Base-by-base conservation (phyloP, 2,113 vertebrate genomes). In the Cyprinodon brontotheroides region DNA sequence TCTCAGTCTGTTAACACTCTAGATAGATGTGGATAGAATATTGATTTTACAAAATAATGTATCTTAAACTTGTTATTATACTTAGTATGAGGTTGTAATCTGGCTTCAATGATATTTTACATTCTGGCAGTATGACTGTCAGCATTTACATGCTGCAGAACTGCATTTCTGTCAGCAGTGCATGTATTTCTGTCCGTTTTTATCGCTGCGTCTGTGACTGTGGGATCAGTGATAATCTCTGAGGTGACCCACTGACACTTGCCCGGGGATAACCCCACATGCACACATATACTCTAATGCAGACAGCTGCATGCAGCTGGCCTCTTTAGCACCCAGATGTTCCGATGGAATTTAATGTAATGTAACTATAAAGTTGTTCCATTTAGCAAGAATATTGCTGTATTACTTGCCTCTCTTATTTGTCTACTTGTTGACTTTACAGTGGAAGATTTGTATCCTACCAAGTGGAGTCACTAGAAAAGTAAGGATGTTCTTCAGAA, bases 321-420 rank as follows among this genome's bases (percentile, higher is more conserved):
- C 53, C 73, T 85, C 66, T 70, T 73, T 36, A 50, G 72, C 37
- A 53, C 47, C 66, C 86, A 89, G 81, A 86, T 89, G 87, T 77
- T 79, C 60, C 74, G 57, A 67, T n/a, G 38, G 73, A 75, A 69
- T 85, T 81, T 78, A 81, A 81, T 77, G 13, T 47, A 57, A 65
- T 40, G 65, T 13, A 68, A 6, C 61, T 22, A 22, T 7, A 61
- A 14, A 48, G 22, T 74, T 57, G 65, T 40, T 76, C 39, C 66
- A 29, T 65, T 61, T 68, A 63, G 38, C 36, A 57, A 65, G 71
- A 68, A 61, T 78, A 83, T 69, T 75, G 65, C 38, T 72, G 61
- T 70, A 47, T 61, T 43, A 20, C 29, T 22, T 69, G 40, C 9
- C 48, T 29, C n/a, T 47, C 77, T 53, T 41, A n/a, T 22, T 41